A percentile compares a stretch with the other conserved stretches of the same genome.
These are phyloP conservation scores for Porites australiensis DNA, from an alignment of 64 coral and sea anemone species.

Conservation along the genomic window DNA sequence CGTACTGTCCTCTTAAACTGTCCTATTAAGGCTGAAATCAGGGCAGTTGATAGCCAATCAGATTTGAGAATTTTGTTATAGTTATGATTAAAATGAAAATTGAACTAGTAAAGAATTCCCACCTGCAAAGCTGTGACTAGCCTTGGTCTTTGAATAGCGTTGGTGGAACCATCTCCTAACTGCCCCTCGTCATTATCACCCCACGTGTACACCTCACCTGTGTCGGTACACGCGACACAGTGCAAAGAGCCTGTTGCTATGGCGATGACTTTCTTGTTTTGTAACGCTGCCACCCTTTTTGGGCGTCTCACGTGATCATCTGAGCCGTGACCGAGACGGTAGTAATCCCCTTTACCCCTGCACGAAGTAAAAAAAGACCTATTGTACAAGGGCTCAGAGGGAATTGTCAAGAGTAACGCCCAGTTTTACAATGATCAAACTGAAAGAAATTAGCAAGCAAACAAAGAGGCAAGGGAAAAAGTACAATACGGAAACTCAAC, in stretches of 20 bases:
- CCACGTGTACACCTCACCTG: conserved; percentile 98
- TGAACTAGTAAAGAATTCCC: background rate
- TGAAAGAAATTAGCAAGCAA: no score
- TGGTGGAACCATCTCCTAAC: conserved; percentile 96
- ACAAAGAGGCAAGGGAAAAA: no score
- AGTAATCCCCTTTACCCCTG: conserved; percentile 99
- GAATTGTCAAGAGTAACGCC: background rate
- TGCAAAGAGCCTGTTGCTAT: conserved; percentile 97
- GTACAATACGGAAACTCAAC: no score
- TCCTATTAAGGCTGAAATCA: no score
- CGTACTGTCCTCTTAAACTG: no score
- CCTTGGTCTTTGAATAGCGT: conserved; percentile 91
- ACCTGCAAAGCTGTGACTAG: conserved; percentile 97
- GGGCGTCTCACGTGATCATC: conserved; percentile 97
- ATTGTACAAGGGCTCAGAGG: background rate
- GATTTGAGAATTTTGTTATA: no score
- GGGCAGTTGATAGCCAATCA: no score
- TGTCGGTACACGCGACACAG: conserved; percentile 99
- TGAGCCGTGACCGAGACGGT: conserved; percentile 94
- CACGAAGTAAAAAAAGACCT: background rate
- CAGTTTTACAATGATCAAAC: no score
- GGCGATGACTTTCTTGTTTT: conserved; percentile 91
- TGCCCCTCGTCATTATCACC: conserved; percentile 99
- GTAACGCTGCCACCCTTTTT: conserved; percentile 84
- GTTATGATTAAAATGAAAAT: no score